phyloP scores from a whole-genome alignment of 2,113 vertebrate species.

The Dasyprocta punctata region DNA sequence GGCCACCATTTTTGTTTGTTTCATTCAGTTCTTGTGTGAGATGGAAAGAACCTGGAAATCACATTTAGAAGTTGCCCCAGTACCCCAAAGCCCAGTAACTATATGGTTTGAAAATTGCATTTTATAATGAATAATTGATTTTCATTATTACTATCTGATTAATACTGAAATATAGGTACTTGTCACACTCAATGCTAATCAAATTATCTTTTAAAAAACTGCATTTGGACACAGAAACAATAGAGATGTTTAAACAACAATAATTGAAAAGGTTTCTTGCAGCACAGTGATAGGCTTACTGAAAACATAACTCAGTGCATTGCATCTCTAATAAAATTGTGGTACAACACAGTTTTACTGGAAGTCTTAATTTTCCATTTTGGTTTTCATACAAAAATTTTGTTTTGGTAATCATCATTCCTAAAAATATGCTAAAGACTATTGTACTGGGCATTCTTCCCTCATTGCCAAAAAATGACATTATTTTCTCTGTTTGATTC shows the following conservation, averaged over 20 bases:
- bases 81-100: neutral
- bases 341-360: neutral
- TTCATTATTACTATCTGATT: neutral
- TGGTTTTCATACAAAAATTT: neutral
- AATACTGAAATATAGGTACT: neutral
- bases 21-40: neutral
- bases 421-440: neutral
- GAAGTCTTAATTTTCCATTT: neutral
- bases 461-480: neutral
- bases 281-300: neutral
- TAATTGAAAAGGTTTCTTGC: neutral
- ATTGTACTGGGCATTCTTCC: neutral
- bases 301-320: neutral
- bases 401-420: neutral
- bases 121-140: neutral
- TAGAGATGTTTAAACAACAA: neutral
- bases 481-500: neutral
- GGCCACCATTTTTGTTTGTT: neutral
- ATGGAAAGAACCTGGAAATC: neutral
- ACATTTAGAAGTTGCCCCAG: neutral
- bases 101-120: neutral
- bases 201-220: neutral
- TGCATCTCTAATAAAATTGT: neutral
- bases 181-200: neutral
- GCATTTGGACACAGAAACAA: neutral